Percentiles rank a stretch among this genome's conserved stretches.
phyloP scores from a whole-genome alignment of 2,797 vertebrate genomes.

The Micrastur ruficollis region DNA sequence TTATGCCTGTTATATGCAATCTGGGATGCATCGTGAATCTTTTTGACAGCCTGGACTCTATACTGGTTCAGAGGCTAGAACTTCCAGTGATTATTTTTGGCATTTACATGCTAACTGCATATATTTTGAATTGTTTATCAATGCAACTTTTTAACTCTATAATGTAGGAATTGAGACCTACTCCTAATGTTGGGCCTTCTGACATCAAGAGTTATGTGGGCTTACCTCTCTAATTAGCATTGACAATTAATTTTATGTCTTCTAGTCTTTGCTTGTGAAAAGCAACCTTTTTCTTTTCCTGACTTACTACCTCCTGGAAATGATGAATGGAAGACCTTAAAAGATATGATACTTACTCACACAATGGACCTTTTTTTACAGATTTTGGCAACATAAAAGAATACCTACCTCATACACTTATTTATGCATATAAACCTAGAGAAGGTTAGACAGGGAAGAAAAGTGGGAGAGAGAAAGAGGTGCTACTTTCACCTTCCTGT shows the following conservation, averaged over 20 bases:
- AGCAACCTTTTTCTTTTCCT: background rate
- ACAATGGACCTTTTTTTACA: constrained; percentile 69
- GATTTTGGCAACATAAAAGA: constrained; percentile 71
- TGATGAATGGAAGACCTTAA: constrained; percentile 74
- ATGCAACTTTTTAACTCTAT: background rate
- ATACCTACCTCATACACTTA: background rate
- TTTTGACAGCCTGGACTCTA: background rate
- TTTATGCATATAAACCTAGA: background rate
- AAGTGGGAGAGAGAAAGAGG: background rate
- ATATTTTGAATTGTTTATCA: background rate
- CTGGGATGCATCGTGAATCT: background rate
- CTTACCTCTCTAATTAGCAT: background rate
- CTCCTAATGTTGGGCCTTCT: background rate
- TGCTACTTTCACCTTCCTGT: background rate
- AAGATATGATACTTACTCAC: constrained; percentile 67
- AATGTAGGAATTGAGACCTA: background rate
- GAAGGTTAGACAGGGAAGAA: background rate
- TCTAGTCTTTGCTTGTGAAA: background rate
- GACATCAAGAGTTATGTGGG: background rate
- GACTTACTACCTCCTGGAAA: constrained; percentile 64
- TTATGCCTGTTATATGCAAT: background rate
- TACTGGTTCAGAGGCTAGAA: background rate
- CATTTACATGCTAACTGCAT: background rate
- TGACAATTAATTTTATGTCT: background rate
- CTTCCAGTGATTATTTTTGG: background rate